phyloP scores from a whole-genome alignment of 1,140 invertebrate species.

The Drosophila mauritiana region DNA sequence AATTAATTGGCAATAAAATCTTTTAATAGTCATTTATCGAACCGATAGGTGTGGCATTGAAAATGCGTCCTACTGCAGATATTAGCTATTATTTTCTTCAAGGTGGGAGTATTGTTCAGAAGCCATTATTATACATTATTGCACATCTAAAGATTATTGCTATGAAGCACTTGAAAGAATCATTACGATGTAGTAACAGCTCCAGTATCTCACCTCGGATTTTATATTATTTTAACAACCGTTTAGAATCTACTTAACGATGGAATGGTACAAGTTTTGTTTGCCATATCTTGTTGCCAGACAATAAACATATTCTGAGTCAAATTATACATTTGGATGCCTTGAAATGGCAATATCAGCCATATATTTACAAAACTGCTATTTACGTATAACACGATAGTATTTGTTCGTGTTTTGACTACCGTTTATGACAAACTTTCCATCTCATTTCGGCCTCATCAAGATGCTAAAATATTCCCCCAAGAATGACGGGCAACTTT shows the following conservation, averaged over 20 bases:
- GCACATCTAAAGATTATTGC: conserved; percentile 10
- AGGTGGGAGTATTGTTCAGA: conserved; percentile 1
- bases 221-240: conserved; percentile 36
- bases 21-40: conserved; percentile 25
- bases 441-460: conserved; percentile 43
- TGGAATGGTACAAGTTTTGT: conserved; percentile 2
- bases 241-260: conserved; percentile 32
- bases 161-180: conserved; percentile 5
- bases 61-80: conserved; percentile 8
- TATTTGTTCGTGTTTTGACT: conserved; percentile 29
- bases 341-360: not conserved
- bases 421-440: conserved; percentile 31
- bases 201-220: conserved; percentile 5
- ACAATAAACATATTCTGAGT: conserved; percentile 4
- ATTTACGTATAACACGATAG: conserved; percentile 1
- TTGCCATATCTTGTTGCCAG: conserved; percentile 1
- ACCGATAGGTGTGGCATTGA: conserved; percentile 8
- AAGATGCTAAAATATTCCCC: conserved; percentile 50
- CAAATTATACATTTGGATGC: conserved; percentile 9
- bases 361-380: not conserved
- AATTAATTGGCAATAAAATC: conserved; percentile 36
- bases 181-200: conserved; percentile 1
- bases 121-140: conserved; percentile 4
- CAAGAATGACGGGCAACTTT: conserved; percentile 29
- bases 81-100: conserved; percentile 6